phyloP scores from a whole-genome alignment of 2,113 vertebrate genomes.

The Pelusios castaneus region DNA sequence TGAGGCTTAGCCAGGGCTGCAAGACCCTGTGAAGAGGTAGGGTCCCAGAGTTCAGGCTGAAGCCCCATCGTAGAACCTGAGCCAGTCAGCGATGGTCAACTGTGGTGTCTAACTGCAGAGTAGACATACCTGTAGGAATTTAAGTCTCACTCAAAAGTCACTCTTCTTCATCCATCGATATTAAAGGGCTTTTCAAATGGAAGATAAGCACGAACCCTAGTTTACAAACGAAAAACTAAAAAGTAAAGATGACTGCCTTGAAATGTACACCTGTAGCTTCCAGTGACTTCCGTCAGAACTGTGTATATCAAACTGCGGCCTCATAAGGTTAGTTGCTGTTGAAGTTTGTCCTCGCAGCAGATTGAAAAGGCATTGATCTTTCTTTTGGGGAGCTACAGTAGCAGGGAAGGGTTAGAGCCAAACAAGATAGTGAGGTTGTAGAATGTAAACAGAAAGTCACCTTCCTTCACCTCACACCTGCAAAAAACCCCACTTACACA shows the following conservation, averaged over 20 bases:
- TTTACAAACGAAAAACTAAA: not conserved
- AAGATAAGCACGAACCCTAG: not conserved
- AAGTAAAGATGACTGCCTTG: not conserved
- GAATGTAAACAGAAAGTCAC: constrained; percentile 9
- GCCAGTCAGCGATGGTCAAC: too few species aligned
- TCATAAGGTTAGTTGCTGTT: not conserved
- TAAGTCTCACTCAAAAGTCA: not conserved
- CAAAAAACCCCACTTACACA: not conserved
- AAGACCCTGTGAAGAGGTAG: not conserved
- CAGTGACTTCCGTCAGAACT: not conserved
- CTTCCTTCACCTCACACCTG: not conserved
- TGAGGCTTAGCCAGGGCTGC: not conserved
- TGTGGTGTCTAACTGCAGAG: not conserved
- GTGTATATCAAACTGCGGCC: not conserved
- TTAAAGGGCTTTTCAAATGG: not conserved
- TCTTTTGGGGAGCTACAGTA: not conserved
- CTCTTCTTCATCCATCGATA: not conserved
- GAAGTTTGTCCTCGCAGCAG: not conserved
- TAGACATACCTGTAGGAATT: not conserved
- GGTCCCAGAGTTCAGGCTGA: not conserved
- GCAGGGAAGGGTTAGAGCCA: not conserved
- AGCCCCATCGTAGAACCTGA: too few species aligned
- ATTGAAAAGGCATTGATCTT: not conserved
- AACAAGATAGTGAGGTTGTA: not conserved
- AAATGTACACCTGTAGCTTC: not conserved